Percentiles rank a stretch among this genome's conserved stretches.
Conservation (phyloP, 2,888 invertebrate genomes). For the Neoascia interrupta region DNA sequence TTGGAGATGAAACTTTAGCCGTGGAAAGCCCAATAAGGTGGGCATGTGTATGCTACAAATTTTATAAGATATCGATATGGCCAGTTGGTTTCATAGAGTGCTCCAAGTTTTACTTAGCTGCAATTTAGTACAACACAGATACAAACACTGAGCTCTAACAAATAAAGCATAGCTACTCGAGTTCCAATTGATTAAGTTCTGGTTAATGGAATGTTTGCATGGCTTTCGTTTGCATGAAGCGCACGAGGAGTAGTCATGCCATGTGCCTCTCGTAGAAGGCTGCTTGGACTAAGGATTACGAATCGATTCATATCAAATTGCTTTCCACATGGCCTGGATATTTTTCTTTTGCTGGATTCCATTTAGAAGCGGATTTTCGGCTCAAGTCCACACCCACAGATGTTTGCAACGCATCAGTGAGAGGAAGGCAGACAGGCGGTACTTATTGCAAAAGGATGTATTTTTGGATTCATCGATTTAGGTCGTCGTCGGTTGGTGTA, state of each 20-base stretch:
- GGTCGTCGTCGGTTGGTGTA: slow-evolving; percentile 33
- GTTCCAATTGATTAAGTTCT: slow-evolving; percentile 78
- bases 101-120: too few species aligned
- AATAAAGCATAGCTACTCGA: slow-evolving; percentile 64
- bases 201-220: slow-evolving; percentile 77
- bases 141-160: too few species aligned
- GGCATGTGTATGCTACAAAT: too few species aligned
- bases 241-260: slow-evolving; percentile 29
- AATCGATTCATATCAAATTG: slow-evolving; percentile 62
- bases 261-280: not conserved
- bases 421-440: slow-evolving; percentile 14
- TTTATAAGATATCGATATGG: too few species aligned
- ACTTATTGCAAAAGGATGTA: slow-evolving; percentile 33
- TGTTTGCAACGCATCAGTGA: not conserved
- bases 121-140: too few species aligned
- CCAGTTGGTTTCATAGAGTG: too few species aligned
- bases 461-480: slow-evolving; percentile 38
- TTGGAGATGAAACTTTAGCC: not conserved
- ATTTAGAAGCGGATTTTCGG: slow-evolving; percentile 17
- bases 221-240: slow-evolving; percentile 51
- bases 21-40: not conserved
- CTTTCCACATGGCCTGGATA: slow-evolving; percentile 34
- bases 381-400: not conserved
- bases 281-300: slow-evolving; percentile 42
- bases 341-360: slow-evolving; percentile 16